Conservation (phyloP, 2,888 invertebrate genomes). For the Parelbella ahira region DNA sequence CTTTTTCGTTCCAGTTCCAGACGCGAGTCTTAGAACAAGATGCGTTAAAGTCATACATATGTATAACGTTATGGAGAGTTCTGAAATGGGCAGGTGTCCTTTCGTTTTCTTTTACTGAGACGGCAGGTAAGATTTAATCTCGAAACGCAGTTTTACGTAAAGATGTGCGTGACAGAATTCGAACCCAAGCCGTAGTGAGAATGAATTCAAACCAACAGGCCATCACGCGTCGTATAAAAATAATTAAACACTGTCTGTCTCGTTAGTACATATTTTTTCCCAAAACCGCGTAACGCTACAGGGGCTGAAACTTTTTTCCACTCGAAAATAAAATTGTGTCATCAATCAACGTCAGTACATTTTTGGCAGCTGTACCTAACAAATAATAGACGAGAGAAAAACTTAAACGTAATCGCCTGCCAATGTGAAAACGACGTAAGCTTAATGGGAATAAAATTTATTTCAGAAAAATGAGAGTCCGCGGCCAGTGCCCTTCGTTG, state of each 20-base stretch:
- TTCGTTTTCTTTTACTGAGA: too few species aligned
- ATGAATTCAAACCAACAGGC: not conserved
- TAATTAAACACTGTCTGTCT: not conserved
- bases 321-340: constrained; percentile 12
- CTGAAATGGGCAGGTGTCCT: too few species aligned
- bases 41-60: too few species aligned
- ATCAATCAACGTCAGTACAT: constrained; percentile 20
- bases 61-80: too few species aligned
- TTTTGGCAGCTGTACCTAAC: constrained; percentile 20
- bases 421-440: constrained; percentile 11
- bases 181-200: too few species aligned
- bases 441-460: constrained; percentile 15
- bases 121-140: too few species aligned
- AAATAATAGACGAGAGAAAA: constrained; percentile 1
- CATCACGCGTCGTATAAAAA: not conserved
- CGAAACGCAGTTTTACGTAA: too few species aligned
- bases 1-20: too few species aligned
- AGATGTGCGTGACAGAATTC: not conserved
- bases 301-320: constrained; percentile 10
- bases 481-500: constrained; percentile 2
- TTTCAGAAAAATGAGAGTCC: constrained; percentile 9
- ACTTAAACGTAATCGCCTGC: constrained; percentile 8
- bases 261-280: not conserved
- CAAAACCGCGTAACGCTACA: not conserved
- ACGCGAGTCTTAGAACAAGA: too few species aligned